Evolutionary conservation across 2,888 invertebrate species (phyloP), one percentile per base, ranked within the genome.

Genomic region (Syrphus vitripennis): DNA sequence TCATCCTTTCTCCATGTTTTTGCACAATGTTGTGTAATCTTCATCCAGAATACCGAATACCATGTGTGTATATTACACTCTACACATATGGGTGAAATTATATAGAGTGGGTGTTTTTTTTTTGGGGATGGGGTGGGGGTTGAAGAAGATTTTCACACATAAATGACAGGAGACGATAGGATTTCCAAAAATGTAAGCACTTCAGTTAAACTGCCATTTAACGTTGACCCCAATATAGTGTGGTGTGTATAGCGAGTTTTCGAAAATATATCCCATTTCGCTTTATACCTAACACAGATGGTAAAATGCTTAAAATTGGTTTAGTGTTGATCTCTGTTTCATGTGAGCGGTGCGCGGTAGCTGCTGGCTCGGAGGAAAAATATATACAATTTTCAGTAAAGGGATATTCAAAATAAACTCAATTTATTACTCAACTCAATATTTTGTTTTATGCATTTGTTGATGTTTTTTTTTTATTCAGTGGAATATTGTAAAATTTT

Each of bases 171-270:
- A 72, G 78, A 80, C 53, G 75, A 72, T 74, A 55, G 80, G 84
- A 81, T 84, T 77, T 80, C 48, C 16, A 31, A 67, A 45, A 81
- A 84, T 80, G 24, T 75, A 76, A 76, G 80, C 84, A 84, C 84
- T 84, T 72, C 84, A 81, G 80, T 81, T 84, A 84, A 84, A 84
- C 80, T 77, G 72, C 55, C 76, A 81, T 80, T 84, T 84, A 84
- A 84, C 72, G 80, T 76, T 84, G 80, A 84, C 84, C 84, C 84
- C 76, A 84, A 79, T 80, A 55, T 72, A 71, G 71, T 79, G 63
- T 12, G 69, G 50, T 69, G 7, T 48, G 21, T 48, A 63, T 16
- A 67, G 69, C 57, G 53, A 45, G 29, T 57, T 48, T 16, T n/a
- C 21, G 24, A 31, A 45, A 9, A 34, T 37, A 59, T 21, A 48